Conservation (phyloP, 1,140 invertebrate genomes). For the Drosophila nikananu region DNA sequence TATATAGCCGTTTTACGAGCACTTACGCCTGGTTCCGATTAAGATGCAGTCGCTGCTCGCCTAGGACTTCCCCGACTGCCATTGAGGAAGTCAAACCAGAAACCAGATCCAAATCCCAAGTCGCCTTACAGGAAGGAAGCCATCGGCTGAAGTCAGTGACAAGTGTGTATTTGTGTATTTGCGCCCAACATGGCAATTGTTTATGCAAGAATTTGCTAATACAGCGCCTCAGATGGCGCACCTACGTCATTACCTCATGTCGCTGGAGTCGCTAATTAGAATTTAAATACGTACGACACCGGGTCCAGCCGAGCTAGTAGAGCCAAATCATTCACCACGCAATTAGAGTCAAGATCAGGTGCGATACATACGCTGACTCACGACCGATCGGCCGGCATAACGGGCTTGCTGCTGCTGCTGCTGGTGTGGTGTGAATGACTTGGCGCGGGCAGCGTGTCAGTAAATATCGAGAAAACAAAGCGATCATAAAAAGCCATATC, state of each 20-base stretch:
- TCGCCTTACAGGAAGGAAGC: slow-evolving; percentile 43
- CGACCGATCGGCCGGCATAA: slow-evolving; percentile 29
- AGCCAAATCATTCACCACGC: slow-evolving; percentile 58
- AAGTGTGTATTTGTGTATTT: slow-evolving; percentile 12
- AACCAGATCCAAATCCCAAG: slow-evolving; percentile 36
- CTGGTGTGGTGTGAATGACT: slow-evolving; percentile 64
- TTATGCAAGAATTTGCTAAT: slow-evolving; percentile 55
- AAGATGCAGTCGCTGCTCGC: slow-evolving; percentile 10
- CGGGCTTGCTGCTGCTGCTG: slow-evolving; percentile 17
- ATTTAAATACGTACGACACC: slow-evolving; percentile 43
- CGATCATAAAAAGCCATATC: slow-evolving; percentile 44
- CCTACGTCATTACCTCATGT: slow-evolving; percentile 57
- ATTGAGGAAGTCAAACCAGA: slow-evolving; percentile 45
- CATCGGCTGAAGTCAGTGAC: slow-evolving; percentile 20
- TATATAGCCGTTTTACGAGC: slow-evolving; percentile 30
- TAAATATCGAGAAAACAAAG: slow-evolving; percentile 60
- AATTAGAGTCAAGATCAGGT: slow-evolving; percentile 25
- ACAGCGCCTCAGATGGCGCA: slow-evolving; percentile 40
- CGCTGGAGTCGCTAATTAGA: slow-evolving; percentile 60
- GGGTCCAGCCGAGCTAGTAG: slow-evolving; percentile 1
- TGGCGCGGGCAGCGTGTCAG: slow-evolving; percentile 50
- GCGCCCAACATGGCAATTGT: slow-evolving; percentile 37
- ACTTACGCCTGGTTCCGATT: slow-evolving; percentile 23
- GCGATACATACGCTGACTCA: slow-evolving; percentile 22
- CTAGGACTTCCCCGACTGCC: slow-evolving; percentile 45